Evolutionary conservation across 2,888 invertebrate species (phyloP).

Genomic region (Luffia ferchaultella): DNA sequence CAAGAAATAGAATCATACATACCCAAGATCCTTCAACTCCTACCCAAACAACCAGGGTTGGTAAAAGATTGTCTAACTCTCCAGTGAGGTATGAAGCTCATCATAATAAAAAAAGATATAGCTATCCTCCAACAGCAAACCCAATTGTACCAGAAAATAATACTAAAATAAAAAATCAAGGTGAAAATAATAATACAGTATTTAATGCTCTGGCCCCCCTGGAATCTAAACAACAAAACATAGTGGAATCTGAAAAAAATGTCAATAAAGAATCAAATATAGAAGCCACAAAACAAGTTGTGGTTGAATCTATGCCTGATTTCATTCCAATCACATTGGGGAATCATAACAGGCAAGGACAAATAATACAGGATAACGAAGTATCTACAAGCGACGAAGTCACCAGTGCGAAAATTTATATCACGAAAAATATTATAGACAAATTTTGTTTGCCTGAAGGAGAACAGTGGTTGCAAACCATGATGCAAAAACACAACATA

Average conservation of each 20-base stretch:
- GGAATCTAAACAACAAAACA: background rate
- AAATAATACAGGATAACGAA: conserved; percentile 53
- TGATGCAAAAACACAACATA: conserved; percentile 31
- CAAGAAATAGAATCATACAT: background rate
- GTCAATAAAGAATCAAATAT: conserved; percentile 14
- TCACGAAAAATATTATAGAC: conserved; percentile 50
- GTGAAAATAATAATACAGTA: background rate
- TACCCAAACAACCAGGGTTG: conserved; percentile 13
- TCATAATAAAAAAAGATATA: conserved; percentile 33
- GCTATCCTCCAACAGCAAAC: conserved; percentile 20
- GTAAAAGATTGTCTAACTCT: conserved; percentile 47
- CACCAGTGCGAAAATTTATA: conserved; percentile 53
- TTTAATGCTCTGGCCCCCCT: no score
- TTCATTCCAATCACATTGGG: conserved; percentile 33
- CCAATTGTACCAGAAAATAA: conserved; percentile 11
- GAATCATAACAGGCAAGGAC: conserved; percentile 44
- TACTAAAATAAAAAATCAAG: background rate
- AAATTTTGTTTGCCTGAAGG: conserved; percentile 55
- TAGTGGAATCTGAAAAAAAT: conserved; percentile 1
- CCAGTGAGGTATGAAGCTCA: conserved; percentile 37
- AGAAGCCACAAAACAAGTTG: conserved; percentile 9
- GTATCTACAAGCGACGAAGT: conserved; percentile 48
- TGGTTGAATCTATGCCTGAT: conserved; percentile 26
- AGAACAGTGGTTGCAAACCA: conserved; percentile 41
- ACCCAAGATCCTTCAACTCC: background rate